Conservation (phyloP, 2,888 invertebrate genomes). For the Cephonodes hylas region DNA sequence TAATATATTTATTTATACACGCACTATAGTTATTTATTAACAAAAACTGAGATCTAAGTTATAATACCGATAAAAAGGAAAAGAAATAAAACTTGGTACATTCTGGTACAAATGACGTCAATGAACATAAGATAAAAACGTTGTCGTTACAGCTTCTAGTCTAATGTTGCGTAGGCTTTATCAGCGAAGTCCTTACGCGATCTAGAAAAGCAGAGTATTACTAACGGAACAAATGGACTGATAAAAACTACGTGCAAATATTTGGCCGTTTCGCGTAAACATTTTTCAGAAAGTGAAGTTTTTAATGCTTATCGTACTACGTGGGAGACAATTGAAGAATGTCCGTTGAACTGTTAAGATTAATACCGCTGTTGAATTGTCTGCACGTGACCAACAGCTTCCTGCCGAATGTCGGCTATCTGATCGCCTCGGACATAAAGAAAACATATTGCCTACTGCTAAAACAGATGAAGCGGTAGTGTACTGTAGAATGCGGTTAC, state of each 20-base stretch:
- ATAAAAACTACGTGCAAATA: constrained; percentile 43
- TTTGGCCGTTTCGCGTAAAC: constrained; percentile 22
- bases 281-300: constrained; percentile 27
- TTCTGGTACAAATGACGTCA: not conserved
- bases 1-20: no score
- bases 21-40: no score
- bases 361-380: not conserved
- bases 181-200: constrained; percentile 13
- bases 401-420: not conserved
- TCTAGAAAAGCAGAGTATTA: constrained; percentile 17
- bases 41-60: not conserved
- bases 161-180: constrained; percentile 1
- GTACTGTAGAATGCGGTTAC: not conserved
- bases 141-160: not conserved
- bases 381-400: not conserved
- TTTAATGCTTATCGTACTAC: constrained; percentile 8
- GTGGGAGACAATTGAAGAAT: not conserved
- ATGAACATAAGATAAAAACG: constrained; percentile 1
- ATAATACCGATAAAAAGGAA: not conserved
- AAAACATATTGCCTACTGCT: not conserved
- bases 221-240: constrained; percentile 26
- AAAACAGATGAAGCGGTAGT: not conserved
- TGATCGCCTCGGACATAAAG: not conserved
- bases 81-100: not conserved
- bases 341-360: not conserved